These are phyloP conservation scores for Zophobas atratus DNA, from an alignment of 1,140 invertebrate species.

Conservation along the genomic window DNA sequence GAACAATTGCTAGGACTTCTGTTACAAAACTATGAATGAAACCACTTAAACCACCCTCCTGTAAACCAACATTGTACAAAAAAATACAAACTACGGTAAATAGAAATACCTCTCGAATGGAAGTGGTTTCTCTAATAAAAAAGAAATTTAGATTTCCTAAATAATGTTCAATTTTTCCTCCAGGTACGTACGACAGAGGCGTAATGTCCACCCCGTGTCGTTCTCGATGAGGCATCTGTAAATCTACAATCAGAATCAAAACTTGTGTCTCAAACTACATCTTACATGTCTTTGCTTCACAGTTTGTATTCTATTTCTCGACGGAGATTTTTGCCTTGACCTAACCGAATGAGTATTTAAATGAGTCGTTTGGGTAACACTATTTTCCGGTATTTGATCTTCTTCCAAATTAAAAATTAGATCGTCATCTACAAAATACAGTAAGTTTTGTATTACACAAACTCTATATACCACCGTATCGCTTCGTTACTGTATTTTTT, in stretches of 20 bases:
- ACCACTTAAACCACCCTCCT: slow-evolving; percentile 91
- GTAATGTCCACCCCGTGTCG: slow-evolving; percentile 88
- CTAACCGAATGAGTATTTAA: slow-evolving; percentile 56
- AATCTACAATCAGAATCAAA: neutral
- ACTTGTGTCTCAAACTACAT: neutral
- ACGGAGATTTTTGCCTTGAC: slow-evolving; percentile 62
- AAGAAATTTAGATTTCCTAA: slow-evolving; percentile 96
- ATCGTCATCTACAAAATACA: slow-evolving; percentile 68
- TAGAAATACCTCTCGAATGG: slow-evolving; percentile 83
- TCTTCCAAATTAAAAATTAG: slow-evolving; percentile 84
- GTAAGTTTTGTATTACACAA: slow-evolving; percentile 19
- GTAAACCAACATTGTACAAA: slow-evolving; percentile 45
- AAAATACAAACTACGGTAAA: neutral
- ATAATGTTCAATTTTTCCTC: slow-evolving; percentile 86
- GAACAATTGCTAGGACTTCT: slow-evolving; percentile 91
- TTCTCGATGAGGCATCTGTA: slow-evolving; percentile 76
- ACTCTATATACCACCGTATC: slow-evolving; percentile 40
- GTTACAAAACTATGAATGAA: slow-evolving; percentile 95
- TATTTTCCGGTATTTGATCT: slow-evolving; percentile 70
- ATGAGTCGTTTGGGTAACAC: slow-evolving; percentile 45
- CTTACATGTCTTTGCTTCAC: slow-evolving; percentile 64
- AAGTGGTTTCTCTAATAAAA: slow-evolving; percentile 95
- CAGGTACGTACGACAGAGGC: slow-evolving; percentile 86
- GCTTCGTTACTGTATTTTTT: slow-evolving; percentile 37
- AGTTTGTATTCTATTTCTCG: slow-evolving; percentile 55